Conservation (phyloP, 2,113 vertebrate species). For the Ciconia boyciana region DNA sequence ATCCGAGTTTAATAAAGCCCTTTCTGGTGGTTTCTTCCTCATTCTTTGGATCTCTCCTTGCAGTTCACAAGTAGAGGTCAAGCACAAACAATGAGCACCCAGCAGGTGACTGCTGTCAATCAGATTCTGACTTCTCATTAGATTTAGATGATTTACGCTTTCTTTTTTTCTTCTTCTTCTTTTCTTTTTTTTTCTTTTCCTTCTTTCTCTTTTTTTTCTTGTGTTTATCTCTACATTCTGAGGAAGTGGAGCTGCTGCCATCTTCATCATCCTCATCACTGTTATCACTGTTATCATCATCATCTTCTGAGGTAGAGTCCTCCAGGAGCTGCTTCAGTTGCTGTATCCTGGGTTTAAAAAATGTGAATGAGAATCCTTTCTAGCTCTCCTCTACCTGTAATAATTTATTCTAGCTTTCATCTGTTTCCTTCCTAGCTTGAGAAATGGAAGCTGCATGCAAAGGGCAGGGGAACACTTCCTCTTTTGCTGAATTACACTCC, state of each 20-base stretch:
- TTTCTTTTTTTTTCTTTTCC: conserved; percentile 73
- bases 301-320: conserved; percentile 87
- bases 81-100: neutral
- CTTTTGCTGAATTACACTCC: neutral
- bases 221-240: conserved; percentile 56
- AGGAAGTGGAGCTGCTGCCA: conserved; percentile 75
- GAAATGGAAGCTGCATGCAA: neutral
- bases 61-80: neutral
- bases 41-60: neutral
- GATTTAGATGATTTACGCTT: conserved; percentile 80
- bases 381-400: neutral
- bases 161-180: conserved; percentile 69
- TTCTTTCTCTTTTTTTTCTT: conserved; percentile 84
- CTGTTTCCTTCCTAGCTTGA: neutral
- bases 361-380: neutral
- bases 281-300: conserved; percentile 65
- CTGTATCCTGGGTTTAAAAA: conserved; percentile 81
- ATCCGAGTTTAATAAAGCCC: neutral
- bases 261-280: conserved; percentile 66
- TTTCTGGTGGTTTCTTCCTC: neutral
- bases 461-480: neutral
- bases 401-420: neutral
- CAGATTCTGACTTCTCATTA: conserved; percentile 74
- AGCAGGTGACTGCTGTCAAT: conserved; percentile 60
- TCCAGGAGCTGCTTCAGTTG: conserved; percentile 91